Base-by-base conservation (phyloP, 2,888 invertebrate species). In the Sesia bembeciformis region DNA sequence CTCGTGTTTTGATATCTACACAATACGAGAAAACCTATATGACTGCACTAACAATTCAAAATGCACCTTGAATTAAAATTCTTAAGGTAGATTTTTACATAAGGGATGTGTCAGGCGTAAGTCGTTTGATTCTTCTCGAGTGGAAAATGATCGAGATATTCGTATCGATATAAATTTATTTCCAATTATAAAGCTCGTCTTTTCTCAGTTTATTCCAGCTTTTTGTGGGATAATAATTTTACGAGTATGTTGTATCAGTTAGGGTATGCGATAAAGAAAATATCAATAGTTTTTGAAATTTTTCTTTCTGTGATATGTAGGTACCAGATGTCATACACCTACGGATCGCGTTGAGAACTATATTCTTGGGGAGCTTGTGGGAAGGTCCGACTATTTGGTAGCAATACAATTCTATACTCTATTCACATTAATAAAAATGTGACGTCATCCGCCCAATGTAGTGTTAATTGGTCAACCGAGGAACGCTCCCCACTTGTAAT, bases 121-220 rank as follows among this genome's bases (percentile, higher is more conserved):
- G 56, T 40, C 57, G 53, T 61, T 61, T 55, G 56, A 57, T 62
- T 56, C 57, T 50, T 56, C 8, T 51, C 56, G 58, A 65, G 61
- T 46, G 63, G 68, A 75, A 81, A 76, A 78, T 74, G 70, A 66
- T 64, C 72, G 72, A 76, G 78, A 81, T 81, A 78, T 79, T 77
- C 68, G 73, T 77, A 81, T 78, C 81, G 84, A 81, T 84, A 81
- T 81, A 77, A 76, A 76, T 76, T 83, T 78, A 77, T 82, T 84
- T 81, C 81, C 82, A 84, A 84, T 84, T 84, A 81, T 77, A 77
- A 79, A 67, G 67, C 68, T 66, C 71, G 70, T 67, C 68, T 65
- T 67, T 74, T 72, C 74, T 74, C 67, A 67, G 71, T 69, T 72
- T 72, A 69, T 23, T 46, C 46, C 46, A 46, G 46, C 46, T 46